Base-by-base conservation (phyloP, 2,113 vertebrate genomes). In the Rostratula benghalensis region DNA sequence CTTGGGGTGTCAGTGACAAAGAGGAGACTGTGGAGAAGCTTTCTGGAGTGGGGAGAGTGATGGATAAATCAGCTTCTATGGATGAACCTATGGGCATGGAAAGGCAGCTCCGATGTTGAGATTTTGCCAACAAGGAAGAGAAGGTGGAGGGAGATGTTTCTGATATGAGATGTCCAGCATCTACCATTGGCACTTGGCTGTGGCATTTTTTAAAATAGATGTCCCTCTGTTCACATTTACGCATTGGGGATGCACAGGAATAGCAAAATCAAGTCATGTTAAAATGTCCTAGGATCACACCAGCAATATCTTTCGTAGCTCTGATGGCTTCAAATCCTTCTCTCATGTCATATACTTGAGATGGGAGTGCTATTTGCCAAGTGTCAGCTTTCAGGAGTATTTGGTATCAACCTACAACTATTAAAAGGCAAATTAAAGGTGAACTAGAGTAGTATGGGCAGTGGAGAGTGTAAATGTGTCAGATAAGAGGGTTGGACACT, bases 391-490 rank as follows among this genome's bases (percentile, higher is more conserved):
- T 96, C 97, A 95, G 14, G 74, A 92, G 87, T 77, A 89, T 97
- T 97, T 93, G 87, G 90, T 97, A 84, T 98, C 98, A 96, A 83
- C 87, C 92, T 83, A 64, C 87, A 86, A 74, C 25, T 33, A 91
- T 92, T 96, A 96, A 50, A 97, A 98, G 96, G 96, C 93, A 97
- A 97, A 96, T 96, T 96, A 98, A 97, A 98, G 96, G 97, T 97
- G 96, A 98, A 93, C 74, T 18, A 35, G 88, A 93, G 91, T 67
- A 93, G 91, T 94, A 69, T 91, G 91, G 79, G 74, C 81, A 73
- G 48, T 83, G 69, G 69, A 91, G 89, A 93, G 90, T 78, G 79
- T 60, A 79, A 74, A 83, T 92, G 84, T 64, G 50, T 88, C 63
- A 65, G 90, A 87, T 71, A 90, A 91, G 91, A 80, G 35, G 24